These are phyloP conservation scores for Pedicia rivosa DNA, from an alignment of 2,888 invertebrate species.

Conservation along the genomic window DNA sequence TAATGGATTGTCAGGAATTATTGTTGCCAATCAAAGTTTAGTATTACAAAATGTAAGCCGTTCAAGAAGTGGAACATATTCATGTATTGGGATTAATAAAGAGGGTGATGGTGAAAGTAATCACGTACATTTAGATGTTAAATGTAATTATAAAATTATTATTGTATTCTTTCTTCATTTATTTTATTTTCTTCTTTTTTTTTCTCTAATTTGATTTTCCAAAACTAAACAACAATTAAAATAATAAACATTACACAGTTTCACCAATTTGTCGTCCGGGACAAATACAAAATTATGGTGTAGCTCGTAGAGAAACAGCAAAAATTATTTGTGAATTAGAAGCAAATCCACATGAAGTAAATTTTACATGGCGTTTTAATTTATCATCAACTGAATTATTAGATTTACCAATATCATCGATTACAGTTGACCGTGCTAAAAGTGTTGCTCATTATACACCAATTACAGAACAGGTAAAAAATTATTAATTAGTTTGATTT, in stretches of 20 bases:
- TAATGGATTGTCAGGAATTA: constrained; percentile 56
- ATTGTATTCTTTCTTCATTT: neutral
- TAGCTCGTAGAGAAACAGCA: constrained; percentile 46
- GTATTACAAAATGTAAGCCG: constrained; percentile 62
- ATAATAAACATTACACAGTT: constrained; percentile 28
- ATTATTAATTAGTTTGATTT: no score
- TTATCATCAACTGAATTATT: constrained; percentile 39
- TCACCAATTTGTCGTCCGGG: constrained; percentile 46
- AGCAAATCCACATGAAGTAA: constrained; percentile 52
- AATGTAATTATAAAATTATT: constrained; percentile 45
- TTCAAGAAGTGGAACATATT: constrained; percentile 53
- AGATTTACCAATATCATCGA: constrained; percentile 31
- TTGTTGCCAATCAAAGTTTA: constrained; percentile 66
- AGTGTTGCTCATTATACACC: constrained; percentile 35
- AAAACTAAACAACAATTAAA: neutral
- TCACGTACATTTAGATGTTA: constrained; percentile 53
- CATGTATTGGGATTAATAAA: constrained; percentile 60
- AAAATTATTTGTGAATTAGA: constrained; percentile 53
- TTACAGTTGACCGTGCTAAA: constrained; percentile 28
- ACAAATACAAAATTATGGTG: constrained; percentile 44
- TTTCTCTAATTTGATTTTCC: neutral
- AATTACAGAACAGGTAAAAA: constrained; percentile 30
- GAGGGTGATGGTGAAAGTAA: constrained; percentile 65
- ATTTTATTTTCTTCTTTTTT: neutral
- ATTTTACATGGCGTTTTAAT: constrained; percentile 50